Percentiles rank a stretch among this genome's conserved stretches.
These are phyloP conservation scores for Zosterops borbonicus DNA, from an alignment of 2,113 vertebrate genomes.

Conservation along the genomic window DNA sequence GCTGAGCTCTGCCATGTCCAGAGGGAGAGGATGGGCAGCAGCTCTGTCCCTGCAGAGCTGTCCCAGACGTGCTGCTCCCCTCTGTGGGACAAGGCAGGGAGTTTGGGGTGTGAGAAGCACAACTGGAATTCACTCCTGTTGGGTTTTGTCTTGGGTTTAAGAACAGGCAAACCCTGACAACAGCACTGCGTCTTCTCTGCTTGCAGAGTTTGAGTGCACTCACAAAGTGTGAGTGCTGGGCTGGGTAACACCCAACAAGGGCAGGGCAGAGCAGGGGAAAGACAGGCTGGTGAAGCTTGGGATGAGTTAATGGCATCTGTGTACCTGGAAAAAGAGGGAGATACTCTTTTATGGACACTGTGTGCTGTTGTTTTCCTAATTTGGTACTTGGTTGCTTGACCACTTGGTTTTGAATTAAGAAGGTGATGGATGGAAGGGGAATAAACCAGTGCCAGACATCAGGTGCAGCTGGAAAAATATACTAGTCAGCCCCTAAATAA, in stretches of 20 bases:
- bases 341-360: not conserved
- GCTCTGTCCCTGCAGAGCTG: not conserved
- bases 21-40: not conserved
- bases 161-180: rapidly evolving
- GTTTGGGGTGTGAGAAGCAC: not conserved
- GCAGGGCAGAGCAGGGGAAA: too few species aligned
- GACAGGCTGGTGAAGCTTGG: not conserved
- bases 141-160: not conserved
- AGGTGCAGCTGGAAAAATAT: not conserved
- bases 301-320: not conserved
- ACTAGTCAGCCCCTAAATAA: not conserved
- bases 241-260: not conserved
- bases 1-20: not conserved
- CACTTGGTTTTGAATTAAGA: not conserved
- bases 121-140: not conserved
- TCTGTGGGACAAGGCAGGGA: not conserved
- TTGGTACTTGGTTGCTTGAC: not conserved
- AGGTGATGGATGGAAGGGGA: not conserved
- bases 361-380: not conserved
- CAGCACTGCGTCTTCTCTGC: not conserved
- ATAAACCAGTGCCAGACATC: not conserved
- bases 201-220: not conserved
- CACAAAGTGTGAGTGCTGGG: not conserved
- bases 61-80: rapidly evolving
- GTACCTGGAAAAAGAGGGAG: not conserved